These are phyloP conservation scores for Harpagoxenus sublaevis DNA, from an alignment of 2,888 invertebrate genomes.

Conservation along the genomic window DNA sequence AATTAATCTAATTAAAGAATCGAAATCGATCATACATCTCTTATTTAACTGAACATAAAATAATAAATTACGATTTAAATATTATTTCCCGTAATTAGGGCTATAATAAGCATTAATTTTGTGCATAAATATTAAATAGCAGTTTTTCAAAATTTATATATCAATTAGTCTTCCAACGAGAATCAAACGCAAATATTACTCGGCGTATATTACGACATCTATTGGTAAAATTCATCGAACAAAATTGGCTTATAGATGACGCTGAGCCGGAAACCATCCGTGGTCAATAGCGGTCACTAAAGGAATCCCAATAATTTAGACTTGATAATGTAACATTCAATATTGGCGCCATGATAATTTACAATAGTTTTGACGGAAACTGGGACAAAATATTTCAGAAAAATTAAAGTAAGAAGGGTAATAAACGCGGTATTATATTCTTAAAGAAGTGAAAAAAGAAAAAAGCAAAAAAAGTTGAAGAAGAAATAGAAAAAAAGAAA, in stretches of 20 bases:
- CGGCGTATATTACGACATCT: background rate
- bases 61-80: background rate
- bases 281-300: background rate
- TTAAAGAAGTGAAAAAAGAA: background rate
- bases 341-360: background rate
- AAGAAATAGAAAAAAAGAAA: background rate
- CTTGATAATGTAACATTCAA: background rate
- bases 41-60: background rate
- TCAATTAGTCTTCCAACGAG: background rate
- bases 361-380: background rate
- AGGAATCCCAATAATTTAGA: background rate
- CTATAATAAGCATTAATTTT: background rate
- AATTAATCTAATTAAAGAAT: background rate
- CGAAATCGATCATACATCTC: background rate
- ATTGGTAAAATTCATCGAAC: slow-evolving; percentile 19
- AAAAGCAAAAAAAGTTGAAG: background rate
- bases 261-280: background rate
- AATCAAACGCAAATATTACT: background rate
- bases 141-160: background rate
- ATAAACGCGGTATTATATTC: background rate
- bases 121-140: background rate
- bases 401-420: background rate
- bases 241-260: background rate
- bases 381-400: background rate
- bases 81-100: background rate